A percentile compares a stretch with the other conserved stretches of the same genome.
Conservation (phyloP, 2,888 invertebrate genomes). For the Calliphora vomitoria region DNA sequence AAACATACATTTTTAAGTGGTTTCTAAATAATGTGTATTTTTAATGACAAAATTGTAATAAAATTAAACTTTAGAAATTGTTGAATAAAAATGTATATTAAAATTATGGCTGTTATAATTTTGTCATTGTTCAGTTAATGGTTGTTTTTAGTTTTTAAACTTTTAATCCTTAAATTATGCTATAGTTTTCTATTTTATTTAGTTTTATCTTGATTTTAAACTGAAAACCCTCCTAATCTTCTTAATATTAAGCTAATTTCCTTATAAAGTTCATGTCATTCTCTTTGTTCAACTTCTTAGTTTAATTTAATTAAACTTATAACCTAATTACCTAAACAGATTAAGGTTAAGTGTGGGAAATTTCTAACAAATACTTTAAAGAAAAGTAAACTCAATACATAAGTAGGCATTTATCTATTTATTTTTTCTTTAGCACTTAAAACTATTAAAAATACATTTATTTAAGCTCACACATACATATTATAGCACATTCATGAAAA, state of each 20-base stretch:
- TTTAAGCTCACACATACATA: background rate
- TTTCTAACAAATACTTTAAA: background rate
- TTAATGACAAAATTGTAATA: too few relatives aligned
- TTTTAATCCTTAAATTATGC: too few relatives aligned
- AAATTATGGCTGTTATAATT: too few relatives aligned
- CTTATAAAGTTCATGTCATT: background rate
- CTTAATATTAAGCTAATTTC: background rate
- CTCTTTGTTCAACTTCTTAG: background rate
- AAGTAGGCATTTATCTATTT: background rate
- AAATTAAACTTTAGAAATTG: too few relatives aligned
- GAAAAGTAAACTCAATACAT: background rate
- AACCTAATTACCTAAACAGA: background rate
- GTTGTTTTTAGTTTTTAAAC: too few relatives aligned
- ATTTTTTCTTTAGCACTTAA: background rate
- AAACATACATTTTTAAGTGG: too few relatives aligned
- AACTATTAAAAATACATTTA: slow-evolving; percentile 19
- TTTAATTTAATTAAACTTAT: background rate
- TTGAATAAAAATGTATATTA: too few relatives aligned
- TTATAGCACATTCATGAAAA: background rate
- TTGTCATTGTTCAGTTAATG: too few relatives aligned
- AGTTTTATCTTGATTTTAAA: too few relatives aligned
- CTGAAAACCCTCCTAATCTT: too few relatives aligned
- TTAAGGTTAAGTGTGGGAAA: slow-evolving; percentile 19
- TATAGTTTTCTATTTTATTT: too few relatives aligned
- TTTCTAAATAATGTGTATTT: too few relatives aligned